A percentile compares a stretch with the other conserved stretches of the same genome.
phyloP scores from a whole-genome alignment of 1,140 invertebrate genomes.

The Melipona quadrifasciata region DNA sequence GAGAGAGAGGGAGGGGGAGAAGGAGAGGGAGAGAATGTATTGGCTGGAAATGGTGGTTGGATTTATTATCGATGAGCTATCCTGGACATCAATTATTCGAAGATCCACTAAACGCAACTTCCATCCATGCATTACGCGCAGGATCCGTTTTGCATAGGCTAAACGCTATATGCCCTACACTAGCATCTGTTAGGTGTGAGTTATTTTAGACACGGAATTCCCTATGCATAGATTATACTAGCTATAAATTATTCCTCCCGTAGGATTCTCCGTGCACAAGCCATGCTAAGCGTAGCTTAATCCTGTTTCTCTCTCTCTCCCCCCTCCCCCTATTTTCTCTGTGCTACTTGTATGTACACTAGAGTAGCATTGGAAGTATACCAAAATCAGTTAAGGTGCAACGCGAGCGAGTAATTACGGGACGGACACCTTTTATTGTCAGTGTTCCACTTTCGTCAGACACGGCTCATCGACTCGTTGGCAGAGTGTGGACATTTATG shows the following conservation, averaged over 20 bases:
- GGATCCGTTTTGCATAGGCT: not conserved
- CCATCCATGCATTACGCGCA: constrained; percentile 9
- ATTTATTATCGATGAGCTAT: constrained; percentile 12
- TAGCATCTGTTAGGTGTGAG: not conserved
- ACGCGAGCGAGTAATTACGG: not conserved
- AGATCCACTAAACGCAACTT: not conserved
- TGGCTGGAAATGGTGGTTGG: not conserved
- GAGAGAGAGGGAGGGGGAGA: not conserved
- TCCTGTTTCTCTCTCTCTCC: not conserved
- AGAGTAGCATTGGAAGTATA: not conserved
- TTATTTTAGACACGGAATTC: constrained; percentile 28
- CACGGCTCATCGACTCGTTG: not conserved
- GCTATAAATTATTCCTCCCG: constrained; percentile 14
- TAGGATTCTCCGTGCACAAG: not conserved
- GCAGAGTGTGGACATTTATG: not conserved
- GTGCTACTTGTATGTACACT: not conserved
- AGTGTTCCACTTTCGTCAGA: not conserved
- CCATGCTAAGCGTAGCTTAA: not conserved
- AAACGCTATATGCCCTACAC: not conserved
- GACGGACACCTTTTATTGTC: not conserved
- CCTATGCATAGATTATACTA: constrained; percentile 26
- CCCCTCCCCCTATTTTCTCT: not conserved
- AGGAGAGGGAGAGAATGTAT: not conserved
- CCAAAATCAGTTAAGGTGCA: not conserved
- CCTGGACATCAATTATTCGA: constrained; percentile 5